phyloP scores from a whole-genome alignment of 2,113 vertebrate genomes.

The Rhea americana region DNA sequence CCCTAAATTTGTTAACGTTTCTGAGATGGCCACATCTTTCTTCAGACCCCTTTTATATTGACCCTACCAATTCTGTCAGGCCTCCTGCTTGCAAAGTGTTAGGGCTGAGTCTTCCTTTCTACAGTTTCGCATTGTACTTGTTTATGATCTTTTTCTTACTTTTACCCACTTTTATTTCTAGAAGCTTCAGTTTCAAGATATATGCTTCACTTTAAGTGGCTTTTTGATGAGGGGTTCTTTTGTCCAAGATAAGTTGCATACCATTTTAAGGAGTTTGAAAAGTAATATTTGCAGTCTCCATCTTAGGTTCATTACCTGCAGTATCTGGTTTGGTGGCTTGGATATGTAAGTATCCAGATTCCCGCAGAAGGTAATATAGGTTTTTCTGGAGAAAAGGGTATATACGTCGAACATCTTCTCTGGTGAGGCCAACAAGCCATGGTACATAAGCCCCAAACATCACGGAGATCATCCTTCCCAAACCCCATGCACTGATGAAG shows the following conservation, averaged over 20 bases:
- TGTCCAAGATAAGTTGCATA: background rate
- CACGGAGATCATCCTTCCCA: conserved; percentile 61
- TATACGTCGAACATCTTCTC: conserved; percentile 77
- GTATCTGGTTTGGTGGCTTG: conserved; percentile 91
- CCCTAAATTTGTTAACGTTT: background rate
- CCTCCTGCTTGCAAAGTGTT: background rate
- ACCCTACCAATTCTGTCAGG: background rate
- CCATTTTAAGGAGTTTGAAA: background rate
- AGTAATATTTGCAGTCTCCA: background rate
- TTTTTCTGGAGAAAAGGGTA: conserved; percentile 86
- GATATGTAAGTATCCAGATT: conserved; percentile 87
- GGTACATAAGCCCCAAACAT: conserved; percentile 84
- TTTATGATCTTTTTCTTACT: background rate
- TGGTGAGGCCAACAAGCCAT: conserved; percentile 83
- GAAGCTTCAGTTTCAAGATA: background rate
- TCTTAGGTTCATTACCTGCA: conserved; percentile 72
- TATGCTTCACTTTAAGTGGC: background rate
- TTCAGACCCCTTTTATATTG: background rate
- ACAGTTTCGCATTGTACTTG: background rate
- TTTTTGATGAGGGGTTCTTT: background rate
- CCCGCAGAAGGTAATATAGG: conserved; percentile 72
- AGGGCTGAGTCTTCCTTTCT: background rate
- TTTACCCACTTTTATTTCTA: background rate
- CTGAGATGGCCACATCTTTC: background rate
- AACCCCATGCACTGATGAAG: background rate